Conservation (phyloP, 2,113 vertebrate species). For the Anser cygnoides region DNA sequence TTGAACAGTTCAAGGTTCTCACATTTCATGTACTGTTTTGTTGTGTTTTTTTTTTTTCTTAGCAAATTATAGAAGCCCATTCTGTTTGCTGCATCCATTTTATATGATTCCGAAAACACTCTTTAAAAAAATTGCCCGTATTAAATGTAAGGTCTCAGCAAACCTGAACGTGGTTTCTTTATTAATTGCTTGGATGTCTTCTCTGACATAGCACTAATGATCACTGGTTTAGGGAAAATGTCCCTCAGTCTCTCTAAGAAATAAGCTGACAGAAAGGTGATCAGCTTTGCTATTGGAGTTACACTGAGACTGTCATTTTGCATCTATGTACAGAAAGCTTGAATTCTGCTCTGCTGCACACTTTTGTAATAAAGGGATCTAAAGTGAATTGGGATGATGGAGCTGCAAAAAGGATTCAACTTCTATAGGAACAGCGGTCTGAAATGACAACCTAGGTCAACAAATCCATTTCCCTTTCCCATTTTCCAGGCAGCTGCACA, state of each 20-base stretch:
- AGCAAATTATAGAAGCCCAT: neutral
- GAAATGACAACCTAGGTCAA: neutral
- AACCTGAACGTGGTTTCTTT: neutral
- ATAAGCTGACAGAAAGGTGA: constrained; percentile 39
- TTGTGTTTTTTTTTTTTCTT: neutral
- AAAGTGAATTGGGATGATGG: neutral
- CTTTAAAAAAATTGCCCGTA: neutral
- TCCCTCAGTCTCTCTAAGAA: neutral
- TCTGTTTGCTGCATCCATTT: neutral
- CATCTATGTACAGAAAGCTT: neutral
- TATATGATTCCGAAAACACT: neutral
- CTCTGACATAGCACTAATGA: neutral
- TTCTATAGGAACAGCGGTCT: neutral
- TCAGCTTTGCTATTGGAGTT: neutral
- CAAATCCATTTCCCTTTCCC: neutral
- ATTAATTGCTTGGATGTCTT: constrained; percentile 1
- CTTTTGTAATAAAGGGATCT: neutral
- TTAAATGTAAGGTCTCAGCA: neutral
- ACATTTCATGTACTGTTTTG: neutral
- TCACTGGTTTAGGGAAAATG: constrained; percentile 16
- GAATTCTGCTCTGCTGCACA: neutral
- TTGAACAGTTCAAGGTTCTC: neutral
- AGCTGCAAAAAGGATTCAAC: neutral
- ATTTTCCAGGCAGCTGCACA: neutral
- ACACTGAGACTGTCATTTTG: neutral